phyloP scores from a whole-genome alignment of 1,140 invertebrate species.

The Halictus rubicundus region DNA sequence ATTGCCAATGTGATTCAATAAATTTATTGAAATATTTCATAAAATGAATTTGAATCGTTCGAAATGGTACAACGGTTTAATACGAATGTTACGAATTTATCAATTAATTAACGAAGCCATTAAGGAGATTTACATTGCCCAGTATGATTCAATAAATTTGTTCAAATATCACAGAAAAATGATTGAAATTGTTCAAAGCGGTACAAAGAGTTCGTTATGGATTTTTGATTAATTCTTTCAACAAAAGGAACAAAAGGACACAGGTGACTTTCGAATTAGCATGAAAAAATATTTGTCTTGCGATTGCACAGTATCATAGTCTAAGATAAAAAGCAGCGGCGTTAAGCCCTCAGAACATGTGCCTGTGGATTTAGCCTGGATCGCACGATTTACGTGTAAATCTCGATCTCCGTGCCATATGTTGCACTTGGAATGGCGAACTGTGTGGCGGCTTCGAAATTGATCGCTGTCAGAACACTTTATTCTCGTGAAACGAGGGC shows the following conservation, averaged over 20 bases:
- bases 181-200: too few relatives aligned
- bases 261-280: not conserved
- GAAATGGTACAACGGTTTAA: too few relatives aligned
- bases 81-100: too few relatives aligned
- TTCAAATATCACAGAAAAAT: too few relatives aligned
- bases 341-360: not conserved
- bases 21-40: too few relatives aligned
- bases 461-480: not conserved
- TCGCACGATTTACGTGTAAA: not conserved
- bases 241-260: not conserved
- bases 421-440: not conserved
- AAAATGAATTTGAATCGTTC: too few relatives aligned
- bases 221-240: not conserved
- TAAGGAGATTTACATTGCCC: too few relatives aligned
- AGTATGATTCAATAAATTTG: too few relatives aligned
- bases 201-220: too few relatives aligned
- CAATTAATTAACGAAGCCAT: too few relatives aligned
- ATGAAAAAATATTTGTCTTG: not conserved
- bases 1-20: too few relatives aligned
- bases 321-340: not conserved
- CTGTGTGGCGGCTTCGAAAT: not conserved
- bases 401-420: slow-evolving; percentile 1
- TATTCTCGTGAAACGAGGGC: too few relatives aligned
- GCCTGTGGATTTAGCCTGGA: not conserved
- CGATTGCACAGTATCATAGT: not conserved